These are phyloP conservation scores for Synergus laeviventris DNA, from an alignment of 2,888 invertebrate species.

Conservation along the genomic window DNA sequence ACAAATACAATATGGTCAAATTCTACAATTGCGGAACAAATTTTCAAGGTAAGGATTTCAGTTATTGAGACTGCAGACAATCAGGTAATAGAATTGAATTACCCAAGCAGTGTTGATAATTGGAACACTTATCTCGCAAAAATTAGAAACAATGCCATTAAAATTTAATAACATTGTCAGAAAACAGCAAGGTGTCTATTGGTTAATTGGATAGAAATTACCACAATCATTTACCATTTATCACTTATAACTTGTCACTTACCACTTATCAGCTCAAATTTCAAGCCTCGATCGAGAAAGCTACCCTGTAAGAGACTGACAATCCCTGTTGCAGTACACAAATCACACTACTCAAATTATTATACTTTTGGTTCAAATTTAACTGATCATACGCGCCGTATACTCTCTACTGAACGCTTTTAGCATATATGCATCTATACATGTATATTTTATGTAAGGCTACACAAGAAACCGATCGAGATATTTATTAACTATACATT, in stretches of 20 bases:
- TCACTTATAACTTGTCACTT: background rate
- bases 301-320: slow-evolving; percentile 38
- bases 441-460: slow-evolving; percentile 51
- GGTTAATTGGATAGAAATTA: background rate
- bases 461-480: slow-evolving; percentile 64
- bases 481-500: slow-evolving; percentile 54
- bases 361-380: slow-evolving; percentile 9
- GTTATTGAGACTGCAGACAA: background rate
- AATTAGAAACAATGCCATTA: background rate
- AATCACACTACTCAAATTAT: background rate
- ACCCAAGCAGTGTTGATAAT: background rate
- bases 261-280: background rate
- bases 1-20: background rate
- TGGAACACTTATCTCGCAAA: background rate
- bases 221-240: background rate
- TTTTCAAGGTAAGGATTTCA: background rate
- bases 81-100: background rate
- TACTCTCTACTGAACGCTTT: background rate
- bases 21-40: background rate
- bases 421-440: background rate
- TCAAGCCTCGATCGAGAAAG: background rate
- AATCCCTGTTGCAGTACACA: slow-evolving; percentile 32
- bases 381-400: background rate
- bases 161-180: background rate
- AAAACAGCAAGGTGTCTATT: background rate